Base-by-base conservation (phyloP, 92 coral and sea anemone species). In the Porites rus region DNA sequence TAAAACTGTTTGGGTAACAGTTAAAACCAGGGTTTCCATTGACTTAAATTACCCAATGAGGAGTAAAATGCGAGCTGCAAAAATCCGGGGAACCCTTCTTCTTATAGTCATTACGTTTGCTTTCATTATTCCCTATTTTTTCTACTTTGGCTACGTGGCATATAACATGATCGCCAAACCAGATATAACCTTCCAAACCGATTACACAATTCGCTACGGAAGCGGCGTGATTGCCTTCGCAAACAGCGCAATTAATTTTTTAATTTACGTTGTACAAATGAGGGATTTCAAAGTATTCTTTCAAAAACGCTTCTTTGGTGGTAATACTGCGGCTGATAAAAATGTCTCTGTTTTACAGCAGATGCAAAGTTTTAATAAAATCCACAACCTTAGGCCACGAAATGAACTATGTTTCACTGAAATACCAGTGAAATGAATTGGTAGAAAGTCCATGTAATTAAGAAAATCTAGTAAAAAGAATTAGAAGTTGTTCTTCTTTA, bases 1-100 rank as follows among this genome's bases (percentile, higher is more conserved):
- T 20, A 54, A 50, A 75, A 75, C 46, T 28, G 79, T 75, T 12
- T 58, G 79, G 79, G 8, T 75, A 2, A 75, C 25, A 75, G 79
- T 75, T 0, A 75, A 20, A 54, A 21, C 60, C 46, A 22, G 50
- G 14, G 10, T 56, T 17, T 54, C 51, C 65, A 56, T 75, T 22
- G 65, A 19, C 18, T 17, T 56, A 17, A 17, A 75, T 7, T 53
- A 75, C 50, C 50, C 79, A 6, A 75, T 53, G 19, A 5, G 13
- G 50, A 65, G 8, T 21, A 75, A 3, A 75, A 22, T 75, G 65
- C 54, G 79, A 65, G 79, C 70, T 65, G 70, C 25, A 8, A 67
- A 67, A 67, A 21, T 24, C 25, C 72, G 72, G 11, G 72, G 72
- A 67, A 67, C 72, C 43, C 25, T 24, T 67, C 16, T 67, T 67